phyloP scores from a whole-genome alignment of 2,797 vertebrate species.

The Astyanax mexicanus region DNA sequence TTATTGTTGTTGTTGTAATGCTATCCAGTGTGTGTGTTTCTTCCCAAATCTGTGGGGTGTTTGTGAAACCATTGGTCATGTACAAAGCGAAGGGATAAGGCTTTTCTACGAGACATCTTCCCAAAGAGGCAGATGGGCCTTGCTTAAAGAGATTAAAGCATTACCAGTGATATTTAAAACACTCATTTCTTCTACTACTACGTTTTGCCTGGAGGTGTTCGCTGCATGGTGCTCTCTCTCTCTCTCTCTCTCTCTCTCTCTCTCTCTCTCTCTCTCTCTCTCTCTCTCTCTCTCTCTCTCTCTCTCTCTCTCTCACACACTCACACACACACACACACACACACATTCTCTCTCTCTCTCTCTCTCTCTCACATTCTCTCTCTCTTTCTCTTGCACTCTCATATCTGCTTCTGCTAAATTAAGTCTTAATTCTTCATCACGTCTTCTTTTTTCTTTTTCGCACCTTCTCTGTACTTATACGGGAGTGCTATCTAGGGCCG shows the following conservation, averaged over 20 bases:
- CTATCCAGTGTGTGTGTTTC: conserved; percentile 7
- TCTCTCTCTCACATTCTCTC: neutral
- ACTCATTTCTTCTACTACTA: conserved; percentile 16
- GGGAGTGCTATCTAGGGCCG: neutral
- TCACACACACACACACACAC: too few species aligned
- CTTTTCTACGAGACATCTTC: neutral
- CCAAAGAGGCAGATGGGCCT: neutral
- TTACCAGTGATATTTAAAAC: conserved; percentile 18
- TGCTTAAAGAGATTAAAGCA: conserved; percentile 38
- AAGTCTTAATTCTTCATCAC: conserved; percentile 22
- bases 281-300: too few species aligned
- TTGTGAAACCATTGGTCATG: neutral
- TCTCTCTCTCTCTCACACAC: too few species aligned
- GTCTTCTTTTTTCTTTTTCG: too few species aligned
- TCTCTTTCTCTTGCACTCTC: too few species aligned
- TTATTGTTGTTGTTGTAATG: neutral
- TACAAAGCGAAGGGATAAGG: neutral
- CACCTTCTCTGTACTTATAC: neutral
- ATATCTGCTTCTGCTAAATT: conserved; percentile 18
- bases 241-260: neutral
- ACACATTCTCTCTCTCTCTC: too few species aligned
- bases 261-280: too few species aligned
- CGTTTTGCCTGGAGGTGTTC: conserved; percentile 23
- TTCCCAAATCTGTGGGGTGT: neutral
- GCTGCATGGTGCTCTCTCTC: neutral